A percentile compares a stretch with the other conserved stretches of the same genome.
These are phyloP conservation scores for Perodicticus potto DNA, from an alignment of 2,797 vertebrate species.

Conservation along the genomic window DNA sequence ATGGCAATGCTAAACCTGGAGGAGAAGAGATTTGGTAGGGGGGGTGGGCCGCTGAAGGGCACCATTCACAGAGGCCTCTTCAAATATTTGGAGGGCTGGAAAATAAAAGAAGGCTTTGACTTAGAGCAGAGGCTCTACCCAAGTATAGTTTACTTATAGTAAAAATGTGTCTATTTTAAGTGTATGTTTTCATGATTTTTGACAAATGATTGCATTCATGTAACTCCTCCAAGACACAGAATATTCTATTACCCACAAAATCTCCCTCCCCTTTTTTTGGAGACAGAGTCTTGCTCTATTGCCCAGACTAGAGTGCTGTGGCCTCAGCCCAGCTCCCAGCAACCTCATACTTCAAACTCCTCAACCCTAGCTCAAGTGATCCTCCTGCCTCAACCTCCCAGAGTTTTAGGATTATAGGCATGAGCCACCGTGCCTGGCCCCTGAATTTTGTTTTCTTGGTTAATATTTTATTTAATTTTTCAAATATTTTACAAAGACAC, in stretches of 20 bases:
- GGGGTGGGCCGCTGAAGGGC: constrained; percentile 60
- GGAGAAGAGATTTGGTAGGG: constrained; percentile 40
- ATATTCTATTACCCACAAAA: not conserved
- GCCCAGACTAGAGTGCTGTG: not conserved
- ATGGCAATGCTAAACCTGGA: constrained; percentile 74
- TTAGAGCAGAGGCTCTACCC: constrained; percentile 34
- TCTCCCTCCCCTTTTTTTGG: not conserved
- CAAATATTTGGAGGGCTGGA: constrained; percentile 77
- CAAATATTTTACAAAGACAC: too few species aligned
- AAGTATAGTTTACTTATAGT: not conserved
- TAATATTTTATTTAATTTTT: too few species aligned
- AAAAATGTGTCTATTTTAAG: not conserved
- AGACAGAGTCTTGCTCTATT: not conserved
- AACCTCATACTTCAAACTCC: not conserved
- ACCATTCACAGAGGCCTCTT: constrained; percentile 69
- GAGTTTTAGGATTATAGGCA: not conserved
- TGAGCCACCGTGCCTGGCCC: not conserved
- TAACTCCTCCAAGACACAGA: not conserved
- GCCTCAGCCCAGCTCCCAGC: not conserved
- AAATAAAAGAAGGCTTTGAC: constrained; percentile 68
- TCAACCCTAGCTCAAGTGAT: not conserved
- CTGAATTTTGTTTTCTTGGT: too few species aligned
- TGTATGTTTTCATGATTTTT: not conserved
- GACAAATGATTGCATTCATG: not conserved
- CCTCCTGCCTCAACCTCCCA: not conserved